These are phyloP conservation scores for Beaufortia kweichowensis DNA, from an alignment of 2,113 vertebrate species.

Conservation along the genomic window DNA sequence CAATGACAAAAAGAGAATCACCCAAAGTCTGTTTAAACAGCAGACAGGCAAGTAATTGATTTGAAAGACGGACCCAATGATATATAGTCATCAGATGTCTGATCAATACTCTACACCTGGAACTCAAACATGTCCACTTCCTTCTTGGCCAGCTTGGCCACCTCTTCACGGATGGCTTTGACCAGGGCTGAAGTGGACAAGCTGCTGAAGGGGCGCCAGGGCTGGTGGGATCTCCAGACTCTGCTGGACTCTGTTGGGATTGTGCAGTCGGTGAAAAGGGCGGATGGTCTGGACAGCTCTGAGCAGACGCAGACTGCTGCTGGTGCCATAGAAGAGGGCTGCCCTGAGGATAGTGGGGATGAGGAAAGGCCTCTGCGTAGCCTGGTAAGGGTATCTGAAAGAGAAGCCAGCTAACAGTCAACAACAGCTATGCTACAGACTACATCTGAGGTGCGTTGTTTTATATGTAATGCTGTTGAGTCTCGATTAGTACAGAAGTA, in stretches of 20 bases:
- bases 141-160: slow-evolving; percentile 97
- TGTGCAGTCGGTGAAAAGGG: slow-evolving; percentile 72
- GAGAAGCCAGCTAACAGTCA: slow-evolving; percentile 16
- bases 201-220: slow-evolving; percentile 81
- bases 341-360: slow-evolving; percentile 86
- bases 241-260: slow-evolving; percentile 86
- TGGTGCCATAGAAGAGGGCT: slow-evolving; percentile 87
- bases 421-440: not conserved
- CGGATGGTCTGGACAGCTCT: slow-evolving; percentile 78
- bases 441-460: slow-evolving; percentile 11
- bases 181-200: slow-evolving; percentile 94
- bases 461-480: slow-evolving; percentile 36
- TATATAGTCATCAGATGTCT: slow-evolving; percentile 44
- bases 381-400: slow-evolving; percentile 89
- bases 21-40: slow-evolving; percentile 50
- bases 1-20: slow-evolving; percentile 29
- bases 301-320: slow-evolving; percentile 77
- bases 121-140: slow-evolving; percentile 97
- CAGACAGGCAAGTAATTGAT: slow-evolving; percentile 47
- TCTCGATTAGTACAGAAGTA: slow-evolving; percentile 49
- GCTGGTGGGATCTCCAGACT: slow-evolving; percentile 76
- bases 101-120: slow-evolving; percentile 74
- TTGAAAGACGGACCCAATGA: slow-evolving; percentile 48
- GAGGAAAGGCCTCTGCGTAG: slow-evolving; percentile 93
- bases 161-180: slow-evolving; percentile 94